These are phyloP conservation scores for Heteromormyrus szaboi DNA, from an alignment of 2,797 vertebrate genomes.

Conservation along the genomic window DNA sequence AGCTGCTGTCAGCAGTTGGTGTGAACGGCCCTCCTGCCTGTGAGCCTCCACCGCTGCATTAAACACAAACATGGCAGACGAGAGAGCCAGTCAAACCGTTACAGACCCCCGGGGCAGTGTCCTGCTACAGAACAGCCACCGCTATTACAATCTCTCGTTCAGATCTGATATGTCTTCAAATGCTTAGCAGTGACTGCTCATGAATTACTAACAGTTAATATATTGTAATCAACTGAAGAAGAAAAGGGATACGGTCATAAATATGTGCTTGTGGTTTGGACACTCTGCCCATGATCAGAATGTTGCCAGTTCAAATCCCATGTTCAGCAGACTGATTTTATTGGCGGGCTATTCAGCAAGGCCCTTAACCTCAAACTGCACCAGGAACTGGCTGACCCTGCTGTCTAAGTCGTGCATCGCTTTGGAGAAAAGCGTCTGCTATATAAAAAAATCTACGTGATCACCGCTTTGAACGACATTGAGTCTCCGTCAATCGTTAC, in stretches of 20 bases:
- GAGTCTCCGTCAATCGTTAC: background rate
- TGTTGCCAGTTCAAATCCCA: background rate
- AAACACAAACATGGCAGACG: constrained; percentile 17
- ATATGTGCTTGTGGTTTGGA: background rate
- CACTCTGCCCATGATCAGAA: background rate
- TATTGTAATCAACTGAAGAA: background rate
- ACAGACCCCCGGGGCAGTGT: constrained; percentile 32
- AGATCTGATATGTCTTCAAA: background rate
- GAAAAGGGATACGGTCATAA: background rate
- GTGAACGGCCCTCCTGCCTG: constrained; percentile 57
- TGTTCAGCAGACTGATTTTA: background rate
- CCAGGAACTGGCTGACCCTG: background rate
- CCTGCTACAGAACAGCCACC: constrained; percentile 33
- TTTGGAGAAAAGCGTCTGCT: background rate
- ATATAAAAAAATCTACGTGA: background rate
- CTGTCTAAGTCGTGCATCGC: background rate
- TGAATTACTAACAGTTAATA: background rate
- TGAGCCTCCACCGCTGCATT: constrained; percentile 35
- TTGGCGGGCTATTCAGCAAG: background rate
- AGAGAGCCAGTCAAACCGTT: constrained; percentile 9
- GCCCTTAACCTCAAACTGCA: background rate
- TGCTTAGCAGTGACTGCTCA: background rate
- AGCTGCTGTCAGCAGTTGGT: constrained; percentile 63
- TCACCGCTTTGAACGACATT: background rate
- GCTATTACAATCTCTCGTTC: constrained; percentile 21